phyloP scores from a whole-genome alignment of 2,113 vertebrate genomes.

The Amblyornis subalaris region DNA sequence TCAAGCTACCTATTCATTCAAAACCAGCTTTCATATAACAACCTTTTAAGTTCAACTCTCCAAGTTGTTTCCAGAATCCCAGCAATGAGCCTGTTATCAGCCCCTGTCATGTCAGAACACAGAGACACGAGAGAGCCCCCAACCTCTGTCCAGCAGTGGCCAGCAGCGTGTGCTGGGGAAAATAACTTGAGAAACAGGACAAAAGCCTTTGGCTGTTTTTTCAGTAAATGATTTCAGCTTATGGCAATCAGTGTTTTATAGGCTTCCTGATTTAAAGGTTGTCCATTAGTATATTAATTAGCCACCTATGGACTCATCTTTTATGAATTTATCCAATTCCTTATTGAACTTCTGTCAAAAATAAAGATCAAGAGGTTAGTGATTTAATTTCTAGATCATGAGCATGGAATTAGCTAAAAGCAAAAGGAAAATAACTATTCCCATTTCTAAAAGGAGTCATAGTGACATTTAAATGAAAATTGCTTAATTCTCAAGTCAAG shows the following conservation, averaged over 20 bases:
- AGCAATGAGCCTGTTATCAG: not conserved
- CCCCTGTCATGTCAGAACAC: not conserved
- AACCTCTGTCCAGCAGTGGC: not conserved
- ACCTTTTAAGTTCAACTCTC: not conserved
- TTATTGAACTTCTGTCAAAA: not conserved
- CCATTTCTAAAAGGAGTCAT: not conserved
- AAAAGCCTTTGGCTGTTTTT: not conserved
- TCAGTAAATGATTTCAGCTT: not conserved
- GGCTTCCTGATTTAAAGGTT: not conserved
- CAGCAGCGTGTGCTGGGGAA: not conserved
- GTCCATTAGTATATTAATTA: not conserved
- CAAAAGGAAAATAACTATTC: not conserved
- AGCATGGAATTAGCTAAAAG: not conserved
- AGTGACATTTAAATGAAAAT: conserved; percentile 25
- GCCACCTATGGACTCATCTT: not conserved
- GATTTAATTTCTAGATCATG: not conserved
- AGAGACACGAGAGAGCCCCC: not conserved
- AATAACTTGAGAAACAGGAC: not conserved
- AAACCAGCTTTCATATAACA: not conserved
- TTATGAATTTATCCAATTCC: not conserved
- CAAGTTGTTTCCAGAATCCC: not conserved
- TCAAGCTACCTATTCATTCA: not conserved
- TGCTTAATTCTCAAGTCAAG: not conserved
- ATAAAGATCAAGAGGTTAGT: not conserved
- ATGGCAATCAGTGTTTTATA: not conserved